Evolutionary conservation across 2,888 invertebrate genomes (phyloP).

Genomic region (Ophraella communa): DNA sequence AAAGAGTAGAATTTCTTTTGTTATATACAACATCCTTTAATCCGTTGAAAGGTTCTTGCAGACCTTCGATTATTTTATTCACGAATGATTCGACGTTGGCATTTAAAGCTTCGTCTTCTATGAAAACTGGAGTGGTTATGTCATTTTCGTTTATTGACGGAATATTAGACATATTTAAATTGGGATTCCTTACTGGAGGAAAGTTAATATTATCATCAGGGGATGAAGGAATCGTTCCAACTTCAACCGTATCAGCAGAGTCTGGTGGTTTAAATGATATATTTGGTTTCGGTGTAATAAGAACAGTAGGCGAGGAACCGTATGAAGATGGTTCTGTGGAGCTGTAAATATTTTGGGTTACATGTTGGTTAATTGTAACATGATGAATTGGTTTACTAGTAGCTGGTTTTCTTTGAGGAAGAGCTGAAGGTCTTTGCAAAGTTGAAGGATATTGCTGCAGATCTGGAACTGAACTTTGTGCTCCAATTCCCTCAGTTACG

Average conservation of each 20-base stretch:
- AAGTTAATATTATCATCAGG: constrained; percentile 75
- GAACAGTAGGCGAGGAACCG: constrained; percentile 62
- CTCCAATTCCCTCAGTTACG: constrained; percentile 50
- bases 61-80: constrained; percentile 81
- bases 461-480: constrained; percentile 34
- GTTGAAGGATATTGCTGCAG: constrained; percentile 51
- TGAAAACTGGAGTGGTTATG: constrained; percentile 78
- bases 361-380: constrained; percentile 69
- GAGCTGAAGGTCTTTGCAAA: constrained; percentile 40
- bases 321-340: constrained; percentile 61
- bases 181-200: constrained; percentile 85
- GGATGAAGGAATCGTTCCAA: constrained; percentile 64
- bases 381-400: constrained; percentile 47
- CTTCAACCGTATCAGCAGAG: constrained; percentile 45
- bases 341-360: constrained; percentile 64
- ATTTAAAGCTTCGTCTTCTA: constrained; percentile 77
- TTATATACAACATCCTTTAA: constrained; percentile 78
- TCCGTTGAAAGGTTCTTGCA: constrained; percentile 83
- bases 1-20: constrained; percentile 55
- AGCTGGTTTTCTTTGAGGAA: constrained; percentile 58
- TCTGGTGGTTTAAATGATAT: constrained; percentile 45
- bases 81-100: constrained; percentile 84
- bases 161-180: constrained; percentile 72
- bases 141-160: constrained; percentile 67
- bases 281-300: constrained; percentile 74